Evolutionary conservation across 2,797 vertebrate genomes (phyloP).

Genomic region (Phaenicophaeus curvirostris): DNA sequence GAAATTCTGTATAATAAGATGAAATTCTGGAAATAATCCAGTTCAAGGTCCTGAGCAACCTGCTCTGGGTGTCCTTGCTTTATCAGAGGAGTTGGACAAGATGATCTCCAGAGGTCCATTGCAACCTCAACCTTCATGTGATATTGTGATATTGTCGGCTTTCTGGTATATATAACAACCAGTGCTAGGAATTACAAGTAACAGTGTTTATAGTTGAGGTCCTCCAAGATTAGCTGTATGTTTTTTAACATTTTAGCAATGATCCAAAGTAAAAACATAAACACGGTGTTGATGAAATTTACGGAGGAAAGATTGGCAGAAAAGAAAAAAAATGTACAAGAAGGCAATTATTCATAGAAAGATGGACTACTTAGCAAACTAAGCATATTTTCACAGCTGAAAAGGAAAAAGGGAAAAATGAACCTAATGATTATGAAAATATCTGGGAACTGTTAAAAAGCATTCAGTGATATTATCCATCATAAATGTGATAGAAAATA

Average conservation of each 20-base stretch:
- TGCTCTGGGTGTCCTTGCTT: neutral
- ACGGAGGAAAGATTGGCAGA: neutral
- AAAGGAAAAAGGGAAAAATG: neutral
- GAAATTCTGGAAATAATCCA: no score
- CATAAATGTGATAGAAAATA: neutral
- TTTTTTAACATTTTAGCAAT: neutral
- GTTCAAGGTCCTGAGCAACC: no score
- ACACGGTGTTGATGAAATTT: neutral
- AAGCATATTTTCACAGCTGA: neutral
- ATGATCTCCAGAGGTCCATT: neutral
- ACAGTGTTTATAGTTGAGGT: neutral
- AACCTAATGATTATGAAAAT: neutral
- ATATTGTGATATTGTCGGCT: neutral
- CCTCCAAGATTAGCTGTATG: neutral
- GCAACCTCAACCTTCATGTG: neutral
- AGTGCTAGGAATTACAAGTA: neutral
- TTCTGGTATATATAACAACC: neutral
- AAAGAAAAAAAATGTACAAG: neutral
- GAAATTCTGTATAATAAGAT: no score
- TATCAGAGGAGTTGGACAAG: neutral
- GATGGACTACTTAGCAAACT: neutral
- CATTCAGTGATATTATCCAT: neutral
- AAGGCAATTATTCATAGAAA: neutral
- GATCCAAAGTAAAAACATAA: neutral
- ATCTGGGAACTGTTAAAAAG: neutral